Conservation (phyloP, 2,888 invertebrate species). For the Linnaemya vulpina region DNA sequence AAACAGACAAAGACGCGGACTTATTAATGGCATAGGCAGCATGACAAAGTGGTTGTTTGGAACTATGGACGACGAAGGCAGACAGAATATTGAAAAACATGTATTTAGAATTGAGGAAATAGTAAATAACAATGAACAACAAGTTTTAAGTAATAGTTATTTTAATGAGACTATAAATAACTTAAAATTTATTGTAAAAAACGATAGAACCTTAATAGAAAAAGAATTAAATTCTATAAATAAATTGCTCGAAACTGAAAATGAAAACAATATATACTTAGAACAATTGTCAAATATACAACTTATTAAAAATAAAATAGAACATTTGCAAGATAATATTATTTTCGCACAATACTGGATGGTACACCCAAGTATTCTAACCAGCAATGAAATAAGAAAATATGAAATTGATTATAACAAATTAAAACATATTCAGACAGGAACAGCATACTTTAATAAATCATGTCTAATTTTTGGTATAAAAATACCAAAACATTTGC, state of each 20-base stretch:
- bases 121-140: not conserved
- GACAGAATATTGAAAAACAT: not conserved
- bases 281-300: slow-evolving; percentile 24
- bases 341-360: slow-evolving; percentile 4
- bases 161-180: not conserved
- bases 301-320: slow-evolving; percentile 34
- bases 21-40: not conserved
- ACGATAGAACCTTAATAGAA: not conserved
- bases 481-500: not conserved
- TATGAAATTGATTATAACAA: slow-evolving; percentile 14
- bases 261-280: not conserved
- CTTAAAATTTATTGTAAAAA: not conserved
- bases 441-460: slow-evolving; percentile 1
- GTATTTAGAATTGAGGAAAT: not conserved
- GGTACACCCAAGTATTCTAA: slow-evolving; percentile 7
- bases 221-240: not conserved
- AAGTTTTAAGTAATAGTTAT: not conserved
- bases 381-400: slow-evolving; percentile 2
- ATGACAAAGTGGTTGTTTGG: not conserved
- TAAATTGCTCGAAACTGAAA: not conserved
- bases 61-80: not conserved
- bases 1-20: not conserved
- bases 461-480: not conserved
- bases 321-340: slow-evolving; percentile 27
- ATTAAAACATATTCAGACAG: slow-evolving; percentile 11